These are phyloP conservation scores for Clupea harengus DNA, from an alignment of 2,113 vertebrate genomes.

Conservation along the genomic window DNA sequence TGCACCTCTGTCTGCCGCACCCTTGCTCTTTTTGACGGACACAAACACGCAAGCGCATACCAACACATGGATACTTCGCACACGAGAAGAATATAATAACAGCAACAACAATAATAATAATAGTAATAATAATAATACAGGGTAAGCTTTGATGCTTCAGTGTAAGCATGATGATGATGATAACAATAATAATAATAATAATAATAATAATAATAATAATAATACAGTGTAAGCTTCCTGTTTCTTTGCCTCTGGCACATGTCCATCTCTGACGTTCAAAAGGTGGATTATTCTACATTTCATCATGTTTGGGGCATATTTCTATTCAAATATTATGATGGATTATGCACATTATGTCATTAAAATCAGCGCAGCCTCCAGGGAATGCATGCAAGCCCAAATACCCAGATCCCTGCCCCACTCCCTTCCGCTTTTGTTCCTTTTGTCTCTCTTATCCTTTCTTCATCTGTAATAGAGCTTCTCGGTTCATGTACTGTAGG, in stretches of 20 bases:
- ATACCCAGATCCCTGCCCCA: neutral
- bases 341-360: neutral
- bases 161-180: too few relatives aligned
- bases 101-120: too few relatives aligned
- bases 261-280: neutral
- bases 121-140: too few relatives aligned
- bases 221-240: neutral
- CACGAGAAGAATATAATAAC: neutral
- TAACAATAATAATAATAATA: neutral
- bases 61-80: neutral
- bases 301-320: constrained; percentile 7
- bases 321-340: constrained; percentile 5
- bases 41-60: neutral
- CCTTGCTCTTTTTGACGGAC: neutral
- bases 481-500: constrained; percentile 3
- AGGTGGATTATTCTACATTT: constrained; percentile 5
- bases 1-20: neutral
- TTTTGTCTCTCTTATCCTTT: constrained; percentile 14
- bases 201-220: neutral
- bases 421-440: neutral
- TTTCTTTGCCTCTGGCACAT: neutral
- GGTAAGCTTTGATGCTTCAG: too few relatives aligned
- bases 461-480: constrained; percentile 4
- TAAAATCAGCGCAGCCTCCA: neutral
- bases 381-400: neutral